These are phyloP conservation scores for Alentia gelatinosa DNA, from an alignment of 2,888 invertebrate genomes.

Conservation along the genomic window DNA sequence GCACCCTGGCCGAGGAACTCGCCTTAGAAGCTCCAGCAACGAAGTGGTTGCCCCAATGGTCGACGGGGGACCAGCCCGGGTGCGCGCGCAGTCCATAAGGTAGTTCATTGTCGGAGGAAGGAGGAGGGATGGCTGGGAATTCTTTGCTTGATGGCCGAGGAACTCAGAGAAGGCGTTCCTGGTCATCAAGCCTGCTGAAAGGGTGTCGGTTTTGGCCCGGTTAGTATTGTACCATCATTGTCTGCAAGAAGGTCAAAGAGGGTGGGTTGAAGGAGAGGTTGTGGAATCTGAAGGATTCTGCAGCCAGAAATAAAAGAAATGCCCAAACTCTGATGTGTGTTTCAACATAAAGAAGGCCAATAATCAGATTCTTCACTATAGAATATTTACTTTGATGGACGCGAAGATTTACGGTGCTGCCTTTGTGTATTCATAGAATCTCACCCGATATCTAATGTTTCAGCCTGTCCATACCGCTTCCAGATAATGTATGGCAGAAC, in stretches of 20 bases:
- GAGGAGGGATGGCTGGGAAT: background rate
- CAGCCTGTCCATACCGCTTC: too few relatives aligned
- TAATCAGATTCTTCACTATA: too few relatives aligned
- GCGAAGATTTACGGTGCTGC: too few relatives aligned
- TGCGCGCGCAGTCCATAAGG: conserved; percentile 27
- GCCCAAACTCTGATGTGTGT: too few relatives aligned
- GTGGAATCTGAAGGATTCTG: background rate
- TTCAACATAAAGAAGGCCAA: too few relatives aligned
- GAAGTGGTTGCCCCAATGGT: background rate
- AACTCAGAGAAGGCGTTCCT: background rate
- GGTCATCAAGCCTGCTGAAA: background rate
- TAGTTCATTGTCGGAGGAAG: background rate
- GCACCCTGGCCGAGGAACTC: background rate
- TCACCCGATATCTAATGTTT: too few relatives aligned
- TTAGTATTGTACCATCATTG: background rate
- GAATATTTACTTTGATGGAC: too few relatives aligned
- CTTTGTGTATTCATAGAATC: too few relatives aligned
- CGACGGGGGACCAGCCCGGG: background rate
- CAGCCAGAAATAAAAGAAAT: too few relatives aligned
- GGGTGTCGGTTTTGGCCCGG: background rate
- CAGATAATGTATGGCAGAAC: too few relatives aligned
- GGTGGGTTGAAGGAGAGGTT: background rate
- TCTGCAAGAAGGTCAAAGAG: background rate
- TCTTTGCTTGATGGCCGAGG: background rate
- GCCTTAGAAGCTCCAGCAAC: background rate